These are phyloP conservation scores for Tachystola acroxantha DNA, from an alignment of 2,888 invertebrate species.

Conservation along the genomic window DNA sequence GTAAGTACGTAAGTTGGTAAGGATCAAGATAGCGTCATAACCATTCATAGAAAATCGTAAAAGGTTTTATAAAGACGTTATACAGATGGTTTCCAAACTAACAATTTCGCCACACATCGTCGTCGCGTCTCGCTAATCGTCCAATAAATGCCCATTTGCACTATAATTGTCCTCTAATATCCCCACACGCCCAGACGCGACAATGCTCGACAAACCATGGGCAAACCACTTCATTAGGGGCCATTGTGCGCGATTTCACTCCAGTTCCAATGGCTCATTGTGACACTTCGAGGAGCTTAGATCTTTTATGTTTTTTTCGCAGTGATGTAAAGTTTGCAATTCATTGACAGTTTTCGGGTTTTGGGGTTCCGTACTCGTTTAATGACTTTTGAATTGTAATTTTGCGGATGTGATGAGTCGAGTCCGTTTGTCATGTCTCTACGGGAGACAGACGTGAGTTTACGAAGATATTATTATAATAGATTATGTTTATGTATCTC, in stretches of 20 bases:
- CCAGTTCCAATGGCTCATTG: slow-evolving; percentile 51
- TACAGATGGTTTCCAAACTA: too few species aligned
- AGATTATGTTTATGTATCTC: too few species aligned
- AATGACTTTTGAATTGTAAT: too few species aligned
- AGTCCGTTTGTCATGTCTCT: too few species aligned
- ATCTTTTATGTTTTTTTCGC: slow-evolving; percentile 24
- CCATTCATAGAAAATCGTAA: too few species aligned
- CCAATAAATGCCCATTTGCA: slow-evolving; percentile 64
- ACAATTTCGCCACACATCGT: background rate
- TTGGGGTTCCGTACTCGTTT: background rate
- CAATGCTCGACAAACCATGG: slow-evolving; percentile 55
- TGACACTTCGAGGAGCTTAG: slow-evolving; percentile 16
- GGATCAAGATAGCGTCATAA: too few species aligned
- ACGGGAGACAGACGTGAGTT: too few species aligned
- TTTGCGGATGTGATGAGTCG: too few species aligned
- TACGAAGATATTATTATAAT: too few species aligned
- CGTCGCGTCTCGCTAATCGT: slow-evolving; percentile 46
- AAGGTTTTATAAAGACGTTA: too few species aligned
- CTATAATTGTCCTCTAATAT: slow-evolving; percentile 69
- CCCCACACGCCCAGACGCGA: slow-evolving; percentile 47
- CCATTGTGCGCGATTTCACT: slow-evolving; percentile 60
- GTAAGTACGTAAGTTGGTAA: too few species aligned
- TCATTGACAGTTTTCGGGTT: slow-evolving; percentile 10
- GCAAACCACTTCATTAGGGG: slow-evolving; percentile 46
- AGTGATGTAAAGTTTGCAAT: slow-evolving; percentile 25